Base-by-base conservation (phyloP, 2,888 invertebrate species). In the Strigamia maritima region DNA sequence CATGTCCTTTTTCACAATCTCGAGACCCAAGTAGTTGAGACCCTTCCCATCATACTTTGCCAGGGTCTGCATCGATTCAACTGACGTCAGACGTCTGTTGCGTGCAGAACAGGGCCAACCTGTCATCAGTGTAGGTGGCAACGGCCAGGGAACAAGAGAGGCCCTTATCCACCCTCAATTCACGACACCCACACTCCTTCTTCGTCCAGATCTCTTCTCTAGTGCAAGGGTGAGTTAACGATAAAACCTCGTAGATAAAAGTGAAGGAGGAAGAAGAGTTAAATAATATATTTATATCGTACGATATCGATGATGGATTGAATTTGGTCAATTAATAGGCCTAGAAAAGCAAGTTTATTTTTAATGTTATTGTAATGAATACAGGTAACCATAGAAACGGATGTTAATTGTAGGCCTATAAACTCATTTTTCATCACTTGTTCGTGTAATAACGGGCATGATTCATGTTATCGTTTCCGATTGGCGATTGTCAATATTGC, bases 101-200 rank as follows among this genome's bases (percentile, higher is more conserved):
- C 70, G 70, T 70, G 70, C 70, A 70, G 70, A 70, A 70, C 70
- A 70, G 70, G 70, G 70, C 70, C 70, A 70, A 70, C 70, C 70
- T 70, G 26, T 26, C 70, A 28, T 70, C 70, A n/a, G 70, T 28
- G n/a, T 70, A 70, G 70, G 70, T 70, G 70, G 70, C 70, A 70
- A 70, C 70, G 26, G 54, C 54, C 54, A 54, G 22, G 54, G 70
- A 70, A 70, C 70, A 7, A 70, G 28, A 70, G n/a, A 22, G 70
- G 28, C 70, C 70, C 28, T 26, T 49, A 49, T 49, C 16, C 49
- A 49, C 16, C 49, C 49, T 35, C 35, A 35, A 35, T 35, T 35
- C 35, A 35, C 35, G 35, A 70, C 1, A 14, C 28, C 12, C 70
- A 28, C 70, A 12, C 28, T 10, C 70, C 12, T 26, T 6, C n/a